Base-by-base conservation (phyloP, 2,113 vertebrate genomes). In the Heterochromis multidens region DNA sequence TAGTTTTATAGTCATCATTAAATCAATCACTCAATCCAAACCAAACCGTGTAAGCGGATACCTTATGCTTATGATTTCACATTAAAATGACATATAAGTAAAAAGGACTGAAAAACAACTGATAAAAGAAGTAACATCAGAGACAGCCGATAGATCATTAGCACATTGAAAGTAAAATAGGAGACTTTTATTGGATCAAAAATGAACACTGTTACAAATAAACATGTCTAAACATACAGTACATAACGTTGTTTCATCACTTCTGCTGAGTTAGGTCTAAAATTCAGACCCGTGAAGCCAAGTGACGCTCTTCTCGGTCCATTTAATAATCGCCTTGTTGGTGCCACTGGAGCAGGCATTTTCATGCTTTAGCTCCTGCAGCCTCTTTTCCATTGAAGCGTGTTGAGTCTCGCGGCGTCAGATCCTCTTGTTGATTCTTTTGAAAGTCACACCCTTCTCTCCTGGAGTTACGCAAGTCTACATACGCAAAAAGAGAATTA, bases 351-450 rank as follows among this genome's bases (percentile, higher is more conserved):
- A 52, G 29, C 4, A 29, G 82, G 19, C 13, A 4, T 4, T 81
- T 60, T 59, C 35, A 11, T 27, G n/a, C 10, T 79, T 35, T 17
- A 57, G 31, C 43, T 79, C 76, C 59, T 2, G 1, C 62, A 57
- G 57, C 76, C 35, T 77, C 21, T 40, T 61, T 23, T 63, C 31
- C 10, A 4, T 2, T 9, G 35, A 19, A 83, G 56, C 93, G 6
- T 82, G 93, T 92, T 63, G 76, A 59, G 58, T 90, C 88, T 82
- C 13, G 90, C 35, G 83, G 56, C 10, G 1, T 88, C 67, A 95
- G 46, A 94, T 86, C 84, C 85, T 96, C 90, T 96, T 98, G 93
- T 95, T 97, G 31, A 96, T 91, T 27, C 97, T 95, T 49, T 95
- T 96, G n/a, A 97, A 97, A 76, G 93, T 95, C 88, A 97, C 93